Conservation (phyloP, 2,113 vertebrate genomes). For the Chaetodon trifascialis region DNA sequence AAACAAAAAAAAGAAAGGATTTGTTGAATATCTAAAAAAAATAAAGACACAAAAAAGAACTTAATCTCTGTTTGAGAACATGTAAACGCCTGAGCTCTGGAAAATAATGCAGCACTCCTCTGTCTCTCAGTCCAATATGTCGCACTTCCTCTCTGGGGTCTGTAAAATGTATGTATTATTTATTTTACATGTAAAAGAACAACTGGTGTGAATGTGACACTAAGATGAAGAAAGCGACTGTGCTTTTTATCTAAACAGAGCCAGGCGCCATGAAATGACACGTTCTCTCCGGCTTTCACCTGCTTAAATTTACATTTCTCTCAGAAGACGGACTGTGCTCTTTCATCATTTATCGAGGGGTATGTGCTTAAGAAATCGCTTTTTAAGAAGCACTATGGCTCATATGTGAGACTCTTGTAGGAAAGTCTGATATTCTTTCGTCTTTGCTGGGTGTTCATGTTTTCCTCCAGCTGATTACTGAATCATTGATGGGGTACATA, state of each 20-base stretch:
- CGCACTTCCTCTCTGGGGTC: not conserved
- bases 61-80: not conserved
- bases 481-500: conserved; percentile 20
- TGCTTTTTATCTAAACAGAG: conserved; percentile 2
- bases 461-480: conserved; percentile 32
- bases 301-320: conserved; percentile 33
- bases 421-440: not conserved
- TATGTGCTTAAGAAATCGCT: not conserved
- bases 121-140: not conserved
- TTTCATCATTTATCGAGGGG: conserved; percentile 20
- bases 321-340: not conserved
- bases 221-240: not conserved
- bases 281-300: conserved; percentile 2
- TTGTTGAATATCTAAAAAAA: not conserved
- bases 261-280: not conserved
- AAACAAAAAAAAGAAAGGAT: conserved; percentile 4
- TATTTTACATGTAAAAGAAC: not conserved
- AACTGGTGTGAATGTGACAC: conserved; percentile 8
- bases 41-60: not conserved
- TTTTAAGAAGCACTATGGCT: conserved; percentile 3
- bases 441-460: not conserved
- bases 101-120: not conserved
- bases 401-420: not conserved
- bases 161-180: conserved; percentile 13
- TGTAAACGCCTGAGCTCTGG: not conserved